phyloP scores from a whole-genome alignment of 2,797 vertebrate genomes.

The Lindbergichthys nudifrons region DNA sequence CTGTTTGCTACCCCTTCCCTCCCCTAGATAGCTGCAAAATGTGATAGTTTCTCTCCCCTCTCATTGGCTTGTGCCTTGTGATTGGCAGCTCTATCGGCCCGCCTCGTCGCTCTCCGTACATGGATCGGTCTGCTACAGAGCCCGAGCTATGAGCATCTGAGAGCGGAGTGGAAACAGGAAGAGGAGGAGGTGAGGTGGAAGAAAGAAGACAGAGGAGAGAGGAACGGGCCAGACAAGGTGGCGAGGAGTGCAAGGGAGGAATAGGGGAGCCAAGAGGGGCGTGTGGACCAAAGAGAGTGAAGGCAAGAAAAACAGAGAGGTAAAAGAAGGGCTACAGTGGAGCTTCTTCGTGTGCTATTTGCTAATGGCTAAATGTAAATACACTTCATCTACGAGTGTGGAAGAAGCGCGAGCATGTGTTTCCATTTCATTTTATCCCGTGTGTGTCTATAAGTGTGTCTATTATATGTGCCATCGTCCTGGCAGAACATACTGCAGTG shows the following conservation, averaged over 20 bases:
- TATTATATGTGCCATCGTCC: conserved; percentile 48
- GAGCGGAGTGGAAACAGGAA: conserved; percentile 83
- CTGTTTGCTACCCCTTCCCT: conserved; percentile 68
- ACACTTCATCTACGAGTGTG: conserved; percentile 46
- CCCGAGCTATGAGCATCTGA: conserved; percentile 67
- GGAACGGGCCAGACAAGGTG: conserved; percentile 72
- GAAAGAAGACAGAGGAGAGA: conserved; percentile 78
- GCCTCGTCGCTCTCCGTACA: conserved; percentile 65
- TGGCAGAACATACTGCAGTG: conserved; percentile 70
- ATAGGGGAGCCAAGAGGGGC: conserved; percentile 73
- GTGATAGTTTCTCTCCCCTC: conserved; percentile 51
- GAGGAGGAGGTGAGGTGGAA: conserved; percentile 75
- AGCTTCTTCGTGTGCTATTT: conserved; percentile 35
- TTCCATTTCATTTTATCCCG: conserved; percentile 5
- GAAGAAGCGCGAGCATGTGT: conserved; percentile 27
- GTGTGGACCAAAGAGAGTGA: conserved; percentile 64
- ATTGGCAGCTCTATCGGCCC: conserved; percentile 59
- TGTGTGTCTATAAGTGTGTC: conserved; percentile 33
- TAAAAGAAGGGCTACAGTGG: conserved; percentile 56
- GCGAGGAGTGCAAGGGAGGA: conserved; percentile 78
- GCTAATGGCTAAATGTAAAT: conserved; percentile 52
- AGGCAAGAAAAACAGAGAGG: conserved; percentile 52
- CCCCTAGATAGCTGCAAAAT: conserved; percentile 51
- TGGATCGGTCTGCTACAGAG: conserved; percentile 77
- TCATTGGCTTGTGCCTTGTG: conserved; percentile 60